phyloP scores from a whole-genome alignment of 1,140 invertebrate species.

The Proctacanthus coquilletti region DNA sequence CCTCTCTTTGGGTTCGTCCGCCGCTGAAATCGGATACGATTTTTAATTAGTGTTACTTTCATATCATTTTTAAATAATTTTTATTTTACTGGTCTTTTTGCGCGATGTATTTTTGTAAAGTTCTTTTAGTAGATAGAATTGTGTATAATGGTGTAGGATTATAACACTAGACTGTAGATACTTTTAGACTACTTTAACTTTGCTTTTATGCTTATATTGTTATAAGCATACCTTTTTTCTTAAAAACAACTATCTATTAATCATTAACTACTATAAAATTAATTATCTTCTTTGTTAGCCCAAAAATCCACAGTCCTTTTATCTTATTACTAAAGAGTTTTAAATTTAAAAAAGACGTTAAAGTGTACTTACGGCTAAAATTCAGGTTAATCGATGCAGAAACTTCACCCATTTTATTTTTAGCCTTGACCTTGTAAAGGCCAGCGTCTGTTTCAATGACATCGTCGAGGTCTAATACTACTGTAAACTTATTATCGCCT shows the following conservation, averaged over 20 bases:
- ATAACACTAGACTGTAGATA: too few relatives aligned
- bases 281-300: too few relatives aligned
- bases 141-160: too few relatives aligned
- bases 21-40: conserved; percentile 41
- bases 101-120: background rate
- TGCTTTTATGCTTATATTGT: too few relatives aligned
- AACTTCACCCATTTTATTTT: conserved; percentile 95
- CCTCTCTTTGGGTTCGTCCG: conserved; percentile 70
- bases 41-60: conserved; percentile 1
- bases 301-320: too few relatives aligned
- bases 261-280: too few relatives aligned
- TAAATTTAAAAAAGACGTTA: background rate
- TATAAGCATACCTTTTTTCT: too few relatives aligned
- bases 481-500: conserved; percentile 72
- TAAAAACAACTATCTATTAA: too few relatives aligned
- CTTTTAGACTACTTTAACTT: too few relatives aligned
- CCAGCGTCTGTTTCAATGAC: conserved; percentile 92
- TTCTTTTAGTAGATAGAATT: background rate
- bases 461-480: conserved; percentile 84
- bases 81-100: conserved; percentile 1
- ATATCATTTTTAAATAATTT: conserved; percentile 2
- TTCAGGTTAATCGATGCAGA: conserved; percentile 96
- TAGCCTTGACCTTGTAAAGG: conserved; percentile 94
- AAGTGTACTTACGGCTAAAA: conserved; percentile 80
- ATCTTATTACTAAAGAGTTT: too few relatives aligned